These are phyloP conservation scores for Picus viridis DNA, from an alignment of 2,797 vertebrate species.

Conservation along the genomic window DNA sequence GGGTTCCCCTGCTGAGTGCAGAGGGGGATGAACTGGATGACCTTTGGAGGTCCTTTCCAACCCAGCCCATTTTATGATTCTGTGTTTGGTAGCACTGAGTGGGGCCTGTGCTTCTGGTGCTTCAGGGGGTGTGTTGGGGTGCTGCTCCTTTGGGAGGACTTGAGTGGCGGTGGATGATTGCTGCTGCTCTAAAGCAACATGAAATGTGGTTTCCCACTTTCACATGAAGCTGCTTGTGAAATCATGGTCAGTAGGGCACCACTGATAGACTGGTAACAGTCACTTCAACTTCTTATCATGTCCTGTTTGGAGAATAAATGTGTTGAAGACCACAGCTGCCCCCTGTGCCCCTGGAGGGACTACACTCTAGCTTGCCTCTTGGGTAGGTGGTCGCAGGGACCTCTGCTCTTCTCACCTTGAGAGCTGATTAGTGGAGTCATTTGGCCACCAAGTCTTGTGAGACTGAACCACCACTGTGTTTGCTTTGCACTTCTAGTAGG, in stretches of 20 bases:
- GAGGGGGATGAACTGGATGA: too few species aligned
- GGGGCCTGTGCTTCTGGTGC: neutral
- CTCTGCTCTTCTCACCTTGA: neutral
- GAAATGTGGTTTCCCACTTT: neutral
- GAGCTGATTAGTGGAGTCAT: neutral
- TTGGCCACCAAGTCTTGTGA: neutral
- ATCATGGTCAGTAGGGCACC: neutral
- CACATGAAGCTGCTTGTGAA: neutral
- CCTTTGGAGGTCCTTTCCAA: too few species aligned
- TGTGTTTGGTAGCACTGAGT: neutral
- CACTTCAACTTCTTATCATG: neutral
- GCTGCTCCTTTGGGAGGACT: neutral
- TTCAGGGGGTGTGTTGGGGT: neutral
- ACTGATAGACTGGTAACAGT: fast-evolving
- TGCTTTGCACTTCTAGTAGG: neutral
- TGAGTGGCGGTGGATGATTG: neutral
- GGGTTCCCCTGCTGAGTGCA: too few species aligned
- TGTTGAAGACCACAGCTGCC: neutral
- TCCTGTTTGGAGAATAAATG: neutral
- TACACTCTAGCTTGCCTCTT: neutral
- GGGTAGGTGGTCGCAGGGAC: neutral
- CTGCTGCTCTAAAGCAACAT: neutral
- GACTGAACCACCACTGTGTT: neutral
- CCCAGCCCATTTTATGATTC: too few species aligned
- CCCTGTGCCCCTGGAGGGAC: neutral